These are phyloP conservation scores for Dermolepida albohirtum DNA, from an alignment of 2,888 invertebrate genomes.

Conservation along the genomic window DNA sequence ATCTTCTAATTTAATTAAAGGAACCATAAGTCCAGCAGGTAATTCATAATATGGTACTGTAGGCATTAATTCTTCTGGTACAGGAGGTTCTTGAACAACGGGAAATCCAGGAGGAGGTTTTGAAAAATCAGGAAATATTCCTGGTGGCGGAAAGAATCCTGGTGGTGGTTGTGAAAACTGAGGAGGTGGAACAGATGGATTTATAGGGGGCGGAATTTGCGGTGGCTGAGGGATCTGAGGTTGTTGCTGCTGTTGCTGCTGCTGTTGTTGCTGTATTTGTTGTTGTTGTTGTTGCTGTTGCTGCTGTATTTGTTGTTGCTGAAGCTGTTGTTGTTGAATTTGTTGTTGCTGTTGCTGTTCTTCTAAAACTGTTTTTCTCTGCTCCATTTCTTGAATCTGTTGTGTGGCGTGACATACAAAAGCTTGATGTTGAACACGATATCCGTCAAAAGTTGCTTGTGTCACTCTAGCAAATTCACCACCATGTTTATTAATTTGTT, in stretches of 20 bases:
- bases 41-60: slow-evolving; percentile 96
- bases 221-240: slow-evolving; percentile 44
- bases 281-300: slow-evolving; percentile 59
- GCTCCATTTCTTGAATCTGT: slow-evolving; percentile 86
- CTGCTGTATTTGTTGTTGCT: slow-evolving; percentile 43
- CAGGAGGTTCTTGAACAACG: slow-evolving; percentile 66
- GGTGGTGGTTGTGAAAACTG: slow-evolving; percentile 57
- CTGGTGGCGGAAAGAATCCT: slow-evolving; percentile 66
- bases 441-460: slow-evolving; percentile 78
- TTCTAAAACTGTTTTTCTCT: slow-evolving; percentile 74
- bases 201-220: slow-evolving; percentile 56
- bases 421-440: slow-evolving; percentile 89
- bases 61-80: slow-evolving; percentile 79
- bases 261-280: slow-evolving; percentile 24
- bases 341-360: slow-evolving; percentile 66
- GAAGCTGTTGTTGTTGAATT: slow-evolving; percentile 56
- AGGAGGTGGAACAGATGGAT: slow-evolving; percentile 62
- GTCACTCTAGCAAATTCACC: slow-evolving; percentile 69
- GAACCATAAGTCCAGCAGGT: slow-evolving; percentile 97
- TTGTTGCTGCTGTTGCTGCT: slow-evolving; percentile 36
- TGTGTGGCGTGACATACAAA: slow-evolving; percentile 92
- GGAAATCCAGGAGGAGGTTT: slow-evolving; percentile 88
- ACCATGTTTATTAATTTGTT: slow-evolving; percentile 82
- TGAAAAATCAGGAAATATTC: slow-evolving; percentile 82
- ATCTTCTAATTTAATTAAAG: slow-evolving; percentile 94